phyloP scores from a whole-genome alignment of 1,140 invertebrate species.

The Anadara kagoshimensis region DNA sequence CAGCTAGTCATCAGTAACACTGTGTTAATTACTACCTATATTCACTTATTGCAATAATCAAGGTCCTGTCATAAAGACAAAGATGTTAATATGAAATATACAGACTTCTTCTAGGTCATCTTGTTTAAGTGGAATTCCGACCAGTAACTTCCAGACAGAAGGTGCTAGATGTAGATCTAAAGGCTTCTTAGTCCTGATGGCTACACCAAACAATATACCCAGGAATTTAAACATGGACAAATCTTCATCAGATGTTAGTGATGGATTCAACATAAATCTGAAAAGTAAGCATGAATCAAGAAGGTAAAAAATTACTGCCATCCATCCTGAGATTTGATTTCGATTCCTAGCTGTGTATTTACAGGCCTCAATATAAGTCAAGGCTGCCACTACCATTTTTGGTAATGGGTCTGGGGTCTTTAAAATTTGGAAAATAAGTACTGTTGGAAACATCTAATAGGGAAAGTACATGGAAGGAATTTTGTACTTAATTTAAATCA shows the following conservation, averaged over 20 bases:
- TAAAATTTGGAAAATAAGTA: no score
- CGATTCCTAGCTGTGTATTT: no score
- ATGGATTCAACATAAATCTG: slow-evolving; percentile 79
- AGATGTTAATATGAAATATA: background rate
- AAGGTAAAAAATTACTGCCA: background rate
- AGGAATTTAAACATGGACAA: slow-evolving; percentile 77
- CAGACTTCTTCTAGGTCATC: slow-evolving; percentile 80
- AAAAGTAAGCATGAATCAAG: slow-evolving; percentile 19
- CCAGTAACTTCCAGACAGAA: slow-evolving; percentile 81
- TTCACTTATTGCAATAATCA: no score
- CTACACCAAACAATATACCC: slow-evolving; percentile 96
- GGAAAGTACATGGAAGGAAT: no score
- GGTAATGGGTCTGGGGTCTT: no score
- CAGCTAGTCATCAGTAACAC: no score
- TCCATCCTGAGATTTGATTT: background rate
- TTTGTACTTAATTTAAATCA: no score
- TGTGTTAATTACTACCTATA: no score
- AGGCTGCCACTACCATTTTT: no score
- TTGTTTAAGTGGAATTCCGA: slow-evolving; percentile 77
- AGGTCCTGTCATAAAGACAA: no score
- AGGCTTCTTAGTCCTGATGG: slow-evolving; percentile 94
- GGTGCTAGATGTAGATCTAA: slow-evolving; percentile 82
- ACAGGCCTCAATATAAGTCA: background rate
- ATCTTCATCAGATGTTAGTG: slow-evolving; percentile 76
- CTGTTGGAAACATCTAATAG: no score